Conservation (phyloP, 2,888 invertebrate genomes). For the Stegophylla sp. region DNA sequence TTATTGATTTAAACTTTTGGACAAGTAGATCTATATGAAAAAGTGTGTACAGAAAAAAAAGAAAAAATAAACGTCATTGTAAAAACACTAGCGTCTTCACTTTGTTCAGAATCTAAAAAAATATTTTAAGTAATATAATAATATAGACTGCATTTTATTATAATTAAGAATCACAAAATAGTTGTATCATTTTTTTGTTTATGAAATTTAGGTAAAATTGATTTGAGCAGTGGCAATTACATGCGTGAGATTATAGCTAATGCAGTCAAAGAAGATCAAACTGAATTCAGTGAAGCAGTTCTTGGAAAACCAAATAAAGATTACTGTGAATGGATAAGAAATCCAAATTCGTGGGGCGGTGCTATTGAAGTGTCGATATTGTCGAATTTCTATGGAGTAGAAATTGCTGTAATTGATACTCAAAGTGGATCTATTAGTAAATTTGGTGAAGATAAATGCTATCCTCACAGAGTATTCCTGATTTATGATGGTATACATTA, state of each 20-base stretch:
- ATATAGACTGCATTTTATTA: no score
- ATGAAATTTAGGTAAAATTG: slow-evolving; percentile 70
- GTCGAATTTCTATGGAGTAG: slow-evolving; percentile 83
- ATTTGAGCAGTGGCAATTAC: slow-evolving; percentile 75
- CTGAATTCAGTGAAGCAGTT: slow-evolving; percentile 83
- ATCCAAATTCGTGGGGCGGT: slow-evolving; percentile 92
- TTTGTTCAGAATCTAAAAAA: no score
- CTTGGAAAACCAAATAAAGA: slow-evolving; percentile 83
- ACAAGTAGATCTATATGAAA: no score
- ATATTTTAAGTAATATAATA: no score
- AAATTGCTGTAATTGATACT: slow-evolving; percentile 93
- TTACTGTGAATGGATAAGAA: slow-evolving; percentile 89
- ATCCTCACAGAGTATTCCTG: slow-evolving; percentile 81
- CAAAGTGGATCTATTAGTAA: slow-evolving; percentile 87
- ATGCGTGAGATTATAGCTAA: slow-evolving; percentile 89
- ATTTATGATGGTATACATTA: slow-evolving; percentile 97
- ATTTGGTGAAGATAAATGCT: slow-evolving; percentile 91
- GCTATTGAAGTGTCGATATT: slow-evolving; percentile 91
- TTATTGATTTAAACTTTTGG: no score
- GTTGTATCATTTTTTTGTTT: neutral
- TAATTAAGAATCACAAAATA: no score
- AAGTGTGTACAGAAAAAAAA: no score
- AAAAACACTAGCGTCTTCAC: no score
- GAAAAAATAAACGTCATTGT: no score
- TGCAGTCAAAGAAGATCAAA: slow-evolving; percentile 78